Percentiles rank a stretch among this genome's conserved stretches.
These are phyloP conservation scores for Scaptomyza reducta DNA, from an alignment of 2,888 invertebrate genomes.

Conservation along the genomic window DNA sequence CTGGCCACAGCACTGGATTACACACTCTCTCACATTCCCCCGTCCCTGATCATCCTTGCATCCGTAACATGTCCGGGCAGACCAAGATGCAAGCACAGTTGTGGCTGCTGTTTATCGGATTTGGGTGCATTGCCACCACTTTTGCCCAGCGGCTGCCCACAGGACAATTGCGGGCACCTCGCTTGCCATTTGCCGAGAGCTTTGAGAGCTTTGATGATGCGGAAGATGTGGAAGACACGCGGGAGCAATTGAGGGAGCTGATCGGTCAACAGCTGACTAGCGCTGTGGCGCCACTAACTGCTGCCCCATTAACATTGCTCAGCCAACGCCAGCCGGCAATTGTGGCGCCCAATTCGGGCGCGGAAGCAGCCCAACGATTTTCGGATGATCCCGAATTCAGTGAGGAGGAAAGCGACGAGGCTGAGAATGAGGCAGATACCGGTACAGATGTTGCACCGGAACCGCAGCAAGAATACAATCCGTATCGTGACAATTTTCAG, in stretches of 20 bases:
- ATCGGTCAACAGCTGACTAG: conserved; percentile 49
- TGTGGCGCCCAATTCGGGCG: conserved; percentile 47
- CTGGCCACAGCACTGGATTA: conserved; percentile 29
- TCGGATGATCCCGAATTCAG: conserved; percentile 33
- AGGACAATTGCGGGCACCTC: conserved; percentile 48
- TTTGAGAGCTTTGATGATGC: conserved; percentile 56
- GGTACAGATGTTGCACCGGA: conserved; percentile 6
- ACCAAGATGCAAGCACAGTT: conserved; percentile 7
- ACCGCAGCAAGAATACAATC: conserved; percentile 53
- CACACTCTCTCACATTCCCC: conserved; percentile 5
- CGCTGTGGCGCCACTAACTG: conserved; percentile 59
- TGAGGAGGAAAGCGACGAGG: conserved; percentile 50
- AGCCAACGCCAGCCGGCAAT: conserved; percentile 50
- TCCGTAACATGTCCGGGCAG: conserved; percentile 28
- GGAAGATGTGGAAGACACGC: conserved; percentile 23
- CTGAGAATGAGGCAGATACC: conserved; percentile 18
- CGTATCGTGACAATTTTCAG: conserved; percentile 68
- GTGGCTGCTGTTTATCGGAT: conserved; percentile 37
- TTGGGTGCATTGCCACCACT: conserved; percentile 27
- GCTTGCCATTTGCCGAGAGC: conserved; percentile 52
- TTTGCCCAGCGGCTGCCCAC: conserved; percentile 22
- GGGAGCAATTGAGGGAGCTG: conserved; percentile 45
- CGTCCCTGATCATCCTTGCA: not conserved
- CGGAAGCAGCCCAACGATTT: conserved; percentile 44
- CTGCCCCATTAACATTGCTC: conserved; percentile 37